Conservation (phyloP, 1,140 invertebrate genomes). For the Drosophila virilis region DNA sequence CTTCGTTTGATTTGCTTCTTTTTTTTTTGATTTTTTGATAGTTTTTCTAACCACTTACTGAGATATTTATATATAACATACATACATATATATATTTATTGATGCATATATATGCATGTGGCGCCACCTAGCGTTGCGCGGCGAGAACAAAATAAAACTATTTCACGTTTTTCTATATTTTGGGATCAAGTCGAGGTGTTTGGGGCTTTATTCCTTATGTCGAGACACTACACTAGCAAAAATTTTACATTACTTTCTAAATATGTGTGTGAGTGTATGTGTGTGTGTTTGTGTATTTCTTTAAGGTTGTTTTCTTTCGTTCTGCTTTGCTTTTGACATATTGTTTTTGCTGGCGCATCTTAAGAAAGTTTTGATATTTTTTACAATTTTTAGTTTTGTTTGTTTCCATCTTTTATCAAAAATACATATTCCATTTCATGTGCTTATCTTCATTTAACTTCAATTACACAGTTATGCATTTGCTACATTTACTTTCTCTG, state of each 20-base stretch:
- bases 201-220: constrained; percentile 24
- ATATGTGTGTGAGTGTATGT: constrained; percentile 20
- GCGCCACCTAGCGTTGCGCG: constrained; percentile 5
- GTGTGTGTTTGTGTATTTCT: constrained; percentile 19
- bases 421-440: constrained; percentile 62
- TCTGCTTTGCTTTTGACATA: constrained; percentile 22
- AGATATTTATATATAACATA: constrained; percentile 33
- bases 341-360: constrained; percentile 26
- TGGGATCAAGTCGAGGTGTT: neutral
- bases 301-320: constrained; percentile 38
- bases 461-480: constrained; percentile 45
- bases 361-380: constrained; percentile 54
- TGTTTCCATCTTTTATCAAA: constrained; percentile 60
- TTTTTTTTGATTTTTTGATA: constrained; percentile 35
- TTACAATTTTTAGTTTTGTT: constrained; percentile 27
- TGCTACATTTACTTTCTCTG: constrained; percentile 49
- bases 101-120: constrained; percentile 33
- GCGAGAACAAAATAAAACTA: constrained; percentile 15
- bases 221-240: constrained; percentile 29
- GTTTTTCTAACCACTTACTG: constrained; percentile 36
- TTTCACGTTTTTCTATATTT: constrained; percentile 15
- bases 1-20: constrained; percentile 26
- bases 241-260: constrained; percentile 30
- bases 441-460: constrained; percentile 53
- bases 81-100: constrained; percentile 19